These are phyloP conservation scores for Lasioglossum figueresi DNA, from an alignment of 2,888 invertebrate species.

Conservation along the genomic window DNA sequence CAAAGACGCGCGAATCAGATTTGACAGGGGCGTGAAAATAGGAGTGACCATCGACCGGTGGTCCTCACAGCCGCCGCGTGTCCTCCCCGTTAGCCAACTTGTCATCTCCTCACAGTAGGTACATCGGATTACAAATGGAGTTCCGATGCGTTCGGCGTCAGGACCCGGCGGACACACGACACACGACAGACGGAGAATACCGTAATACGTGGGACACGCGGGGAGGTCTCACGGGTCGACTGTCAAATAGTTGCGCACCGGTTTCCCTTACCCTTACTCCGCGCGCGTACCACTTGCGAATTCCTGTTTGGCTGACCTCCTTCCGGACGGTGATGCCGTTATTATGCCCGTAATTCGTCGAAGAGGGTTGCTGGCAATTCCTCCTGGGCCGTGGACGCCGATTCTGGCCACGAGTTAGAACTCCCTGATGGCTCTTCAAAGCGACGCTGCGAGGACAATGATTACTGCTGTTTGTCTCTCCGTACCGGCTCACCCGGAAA, in stretches of 20 bases:
- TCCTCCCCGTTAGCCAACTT: background rate
- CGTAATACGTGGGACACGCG: conserved; percentile 52
- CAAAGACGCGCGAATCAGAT: background rate
- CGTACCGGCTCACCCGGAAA: background rate
- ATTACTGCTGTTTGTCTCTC: background rate
- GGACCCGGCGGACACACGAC: conserved; percentile 39
- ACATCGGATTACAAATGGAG: conserved; percentile 64
- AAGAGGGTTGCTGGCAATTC: conserved; percentile 4
- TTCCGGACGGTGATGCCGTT: conserved; percentile 4
- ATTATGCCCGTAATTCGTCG: conserved; percentile 27
- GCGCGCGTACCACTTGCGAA: conserved; percentile 1
- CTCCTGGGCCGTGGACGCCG: background rate
- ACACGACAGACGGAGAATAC: conserved; percentile 28
- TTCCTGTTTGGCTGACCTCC: conserved; percentile 9
- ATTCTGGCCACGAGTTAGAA: background rate
- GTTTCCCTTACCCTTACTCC: conserved; percentile 49
- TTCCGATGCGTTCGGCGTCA: conserved; percentile 60
- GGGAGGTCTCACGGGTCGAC: conserved; percentile 64
- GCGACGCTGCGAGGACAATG: background rate
- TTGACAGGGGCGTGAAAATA: background rate
- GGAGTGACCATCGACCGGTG: background rate
- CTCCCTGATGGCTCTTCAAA: conserved; percentile 8
- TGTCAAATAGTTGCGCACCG: conserved; percentile 59
- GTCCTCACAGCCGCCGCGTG: background rate
- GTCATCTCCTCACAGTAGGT: conserved; percentile 45